Evolutionary conservation across 2,113 vertebrate genomes (phyloP), one percentile per base, ranked within the genome.

Genomic region (Oryzias woworae): DNA sequence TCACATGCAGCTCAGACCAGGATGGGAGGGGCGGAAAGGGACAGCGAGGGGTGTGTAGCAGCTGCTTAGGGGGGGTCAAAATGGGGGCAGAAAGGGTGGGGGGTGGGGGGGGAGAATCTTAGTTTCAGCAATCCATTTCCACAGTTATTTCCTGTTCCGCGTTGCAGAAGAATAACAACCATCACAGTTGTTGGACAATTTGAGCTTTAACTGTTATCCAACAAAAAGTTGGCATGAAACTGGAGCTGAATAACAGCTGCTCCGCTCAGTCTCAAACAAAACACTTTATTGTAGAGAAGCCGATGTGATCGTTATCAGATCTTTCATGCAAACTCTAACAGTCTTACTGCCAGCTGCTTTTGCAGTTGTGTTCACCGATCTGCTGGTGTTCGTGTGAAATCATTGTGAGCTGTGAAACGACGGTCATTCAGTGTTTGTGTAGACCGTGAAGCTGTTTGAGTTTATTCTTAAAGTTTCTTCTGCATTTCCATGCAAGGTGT

Each of bases 401-500:
- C 17, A 16, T 41, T 17, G 12, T 46, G 42, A 58, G 47, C 51
- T 53, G 22, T 41, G 43, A 1, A 23, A 3, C 18, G 1, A 23
- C 17, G 13, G 14, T 17, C 1, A 16, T 17, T 36, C 2, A 41
- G 41, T 46, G 20, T 15, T 17, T 51, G 36, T 16, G 48, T 8
- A 28, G 7, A 24, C 15, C 44, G 46, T 28, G 18, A 46, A 49
- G 26, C 47, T 18, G 47, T 13, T 48, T 36, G 8, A 1, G 8
- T 36, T 36, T 18, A n/a, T 47, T 16, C 20, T 48, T 48, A 20
- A 48, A 17, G 8, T 48, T 10, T 18, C n/a, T 18, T 52, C 17
- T 70, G 16, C 61, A 4, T 78, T 20, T 57, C 15, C 28, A 10
- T 59, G 36, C 14, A 57, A 85, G 81, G 69, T 78, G 71, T 70